Conservation (phyloP, 2,113 vertebrate genomes). For the Cairina moschata region DNA sequence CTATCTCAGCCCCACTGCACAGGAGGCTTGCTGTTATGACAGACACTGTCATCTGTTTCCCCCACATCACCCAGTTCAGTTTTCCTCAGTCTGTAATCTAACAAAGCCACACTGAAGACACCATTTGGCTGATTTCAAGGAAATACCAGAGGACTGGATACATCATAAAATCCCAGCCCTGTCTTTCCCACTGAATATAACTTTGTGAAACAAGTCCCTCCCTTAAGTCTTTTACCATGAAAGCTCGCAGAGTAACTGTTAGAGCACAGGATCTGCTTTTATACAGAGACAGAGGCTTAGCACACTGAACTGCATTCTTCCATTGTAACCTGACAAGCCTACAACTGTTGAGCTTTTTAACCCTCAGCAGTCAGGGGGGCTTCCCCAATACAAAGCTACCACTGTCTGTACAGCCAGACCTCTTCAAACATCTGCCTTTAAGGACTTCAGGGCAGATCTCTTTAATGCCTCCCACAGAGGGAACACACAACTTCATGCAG, state of each 20-base stretch:
- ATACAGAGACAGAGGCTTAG: neutral
- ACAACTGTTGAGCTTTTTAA: constrained; percentile 20
- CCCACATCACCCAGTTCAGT: neutral
- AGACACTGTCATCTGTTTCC: neutral
- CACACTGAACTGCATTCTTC: constrained; percentile 28
- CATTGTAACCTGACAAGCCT: constrained; percentile 19
- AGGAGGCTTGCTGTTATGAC: neutral
- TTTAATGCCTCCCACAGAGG: neutral
- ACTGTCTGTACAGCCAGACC: constrained; percentile 3
- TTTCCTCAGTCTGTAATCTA: neutral
- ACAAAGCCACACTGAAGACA: neutral
- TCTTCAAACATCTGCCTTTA: neutral
- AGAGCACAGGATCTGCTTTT: constrained; percentile 15
- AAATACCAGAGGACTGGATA: neutral
- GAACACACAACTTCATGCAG: neutral
- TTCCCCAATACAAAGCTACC: constrained; percentile 7
- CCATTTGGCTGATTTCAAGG: neutral
- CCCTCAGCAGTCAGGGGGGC: neutral
- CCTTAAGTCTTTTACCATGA: neutral
- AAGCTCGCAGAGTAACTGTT: neutral
- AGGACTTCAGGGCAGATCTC: neutral
- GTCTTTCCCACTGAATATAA: neutral
- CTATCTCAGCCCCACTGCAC: neutral
- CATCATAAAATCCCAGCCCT: neutral
- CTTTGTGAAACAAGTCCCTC: neutral